phyloP scores from a whole-genome alignment of 2,797 vertebrate genomes.

The Novumbra hubbsi region DNA sequence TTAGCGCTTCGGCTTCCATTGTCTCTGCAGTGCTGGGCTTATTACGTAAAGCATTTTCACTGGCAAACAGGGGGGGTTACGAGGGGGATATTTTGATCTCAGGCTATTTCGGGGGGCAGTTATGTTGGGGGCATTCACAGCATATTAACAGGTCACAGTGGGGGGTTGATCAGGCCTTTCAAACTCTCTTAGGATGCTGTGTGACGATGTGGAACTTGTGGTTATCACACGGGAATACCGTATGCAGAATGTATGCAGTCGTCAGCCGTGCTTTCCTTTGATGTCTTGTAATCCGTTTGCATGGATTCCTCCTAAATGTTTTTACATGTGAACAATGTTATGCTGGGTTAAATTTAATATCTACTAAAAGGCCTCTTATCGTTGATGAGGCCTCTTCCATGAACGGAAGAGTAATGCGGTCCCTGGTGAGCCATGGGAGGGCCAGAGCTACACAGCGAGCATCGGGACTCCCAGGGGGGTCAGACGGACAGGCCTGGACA shows the following conservation, averaged over 20 bases:
- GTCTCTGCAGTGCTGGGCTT: not conserved
- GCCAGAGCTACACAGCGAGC: not conserved
- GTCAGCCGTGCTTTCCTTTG: not conserved
- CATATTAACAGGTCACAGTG: not conserved
- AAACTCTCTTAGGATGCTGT: too few relatives aligned
- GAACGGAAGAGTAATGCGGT: not conserved
- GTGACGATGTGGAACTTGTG: not conserved
- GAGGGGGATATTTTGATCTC: not conserved
- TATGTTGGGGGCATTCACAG: not conserved
- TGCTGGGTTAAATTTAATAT: not conserved
- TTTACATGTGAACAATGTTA: not conserved
- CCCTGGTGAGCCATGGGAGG: not conserved
- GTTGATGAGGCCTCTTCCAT: not conserved
- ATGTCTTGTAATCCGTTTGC: not conserved
- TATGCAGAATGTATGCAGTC: not conserved
- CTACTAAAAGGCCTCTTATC: not conserved
- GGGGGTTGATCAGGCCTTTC: not conserved
- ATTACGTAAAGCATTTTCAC: slow-evolving; percentile 34
- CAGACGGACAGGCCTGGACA: not conserved
- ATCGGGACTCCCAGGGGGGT: not conserved
- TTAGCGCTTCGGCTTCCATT: not conserved
- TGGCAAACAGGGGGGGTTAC: slow-evolving; percentile 55
- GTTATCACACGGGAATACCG: not conserved
- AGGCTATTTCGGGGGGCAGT: slow-evolving; percentile 1
- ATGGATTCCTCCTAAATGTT: not conserved